phyloP scores from a whole-genome alignment of 1,140 invertebrate species.

The Zelostemma sp. region DNA sequence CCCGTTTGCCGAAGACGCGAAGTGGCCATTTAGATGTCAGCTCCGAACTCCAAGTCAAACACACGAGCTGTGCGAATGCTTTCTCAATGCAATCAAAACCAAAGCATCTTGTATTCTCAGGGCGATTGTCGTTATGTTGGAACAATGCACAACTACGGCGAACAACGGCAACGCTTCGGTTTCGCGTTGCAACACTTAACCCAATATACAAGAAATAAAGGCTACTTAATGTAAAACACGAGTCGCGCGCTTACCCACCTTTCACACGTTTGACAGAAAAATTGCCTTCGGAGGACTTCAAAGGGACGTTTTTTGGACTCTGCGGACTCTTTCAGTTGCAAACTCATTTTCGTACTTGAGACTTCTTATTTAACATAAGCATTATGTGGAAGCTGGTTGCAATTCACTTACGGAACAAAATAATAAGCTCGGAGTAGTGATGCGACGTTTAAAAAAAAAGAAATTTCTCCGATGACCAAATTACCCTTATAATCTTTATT shows the following conservation, averaged over 20 bases:
- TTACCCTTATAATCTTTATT: too few species aligned
- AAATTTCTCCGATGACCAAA: too few species aligned
- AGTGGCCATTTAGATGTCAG: not conserved
- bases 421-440: too few species aligned
- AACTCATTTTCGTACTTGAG: too few species aligned
- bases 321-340: too few species aligned
- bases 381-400: too few species aligned
- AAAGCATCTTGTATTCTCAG: constrained; percentile 12
- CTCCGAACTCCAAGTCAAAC: not conserved
- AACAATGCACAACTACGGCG: constrained; percentile 13
- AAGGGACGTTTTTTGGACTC: too few species aligned
- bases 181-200: constrained; percentile 24
- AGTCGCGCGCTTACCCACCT: constrained; percentile 20
- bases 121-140: constrained; percentile 17
- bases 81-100: constrained; percentile 9
- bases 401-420: too few species aligned
- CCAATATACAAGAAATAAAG: constrained; percentile 26
- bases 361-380: too few species aligned
- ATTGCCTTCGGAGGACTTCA: too few species aligned
- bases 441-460: too few species aligned
- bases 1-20: not conserved
- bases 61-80: not conserved
- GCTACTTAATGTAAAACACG: constrained; percentile 40
- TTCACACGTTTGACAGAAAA: constrained; percentile 32
- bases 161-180: constrained; percentile 21